Evolutionary conservation across 2,797 vertebrate genomes (phyloP), one percentile per base, ranked within the genome.

Genomic region (Myotis myotis): DNA sequence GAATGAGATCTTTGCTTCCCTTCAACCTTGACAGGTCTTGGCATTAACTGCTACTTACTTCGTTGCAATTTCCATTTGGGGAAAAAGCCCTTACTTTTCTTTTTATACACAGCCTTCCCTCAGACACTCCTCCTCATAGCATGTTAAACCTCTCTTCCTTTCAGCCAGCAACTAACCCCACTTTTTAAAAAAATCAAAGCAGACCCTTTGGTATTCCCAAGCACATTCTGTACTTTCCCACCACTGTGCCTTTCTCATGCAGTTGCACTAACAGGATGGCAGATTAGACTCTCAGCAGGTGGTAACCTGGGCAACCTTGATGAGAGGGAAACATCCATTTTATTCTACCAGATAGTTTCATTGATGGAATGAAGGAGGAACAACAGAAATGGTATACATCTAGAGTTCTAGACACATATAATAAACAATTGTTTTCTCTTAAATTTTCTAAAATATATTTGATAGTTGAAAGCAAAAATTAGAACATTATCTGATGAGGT

Each of bases 1-100:
- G 92, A 91, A 89, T 89, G 84, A 91, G 91, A 78, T 79, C 72
- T 81, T 94, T 96, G 94, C 62, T 94, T 95, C 28, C 60, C 71
- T 66, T 95, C 84, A 96, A 81, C 44, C 93, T 92, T 92, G 94
- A 95, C 96, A 92, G 81, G 62, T 89, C 96, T 97, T 96, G 96
- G 96, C 97, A 87, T 57, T 82, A 94, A 88, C 41, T 79, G 64
- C 87, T 87, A 36, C 75, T 97, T 85, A 38, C 75, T 97, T 80
- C 22, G 0, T 8, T 84, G 62, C 66, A 57, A 93, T 87, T 94
- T 94, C 94, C 96, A 96, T 89, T 93, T 91, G 33, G 87, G 84
- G 76, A 62, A 71, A 82, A 95, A 95, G 19, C 82, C 49, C 33
- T 83, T 30, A 38, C 17, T 72, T 75, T 33, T 86, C 75, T 89